Conservation (phyloP, 2,888 invertebrate species). For the Hedya salicella region DNA sequence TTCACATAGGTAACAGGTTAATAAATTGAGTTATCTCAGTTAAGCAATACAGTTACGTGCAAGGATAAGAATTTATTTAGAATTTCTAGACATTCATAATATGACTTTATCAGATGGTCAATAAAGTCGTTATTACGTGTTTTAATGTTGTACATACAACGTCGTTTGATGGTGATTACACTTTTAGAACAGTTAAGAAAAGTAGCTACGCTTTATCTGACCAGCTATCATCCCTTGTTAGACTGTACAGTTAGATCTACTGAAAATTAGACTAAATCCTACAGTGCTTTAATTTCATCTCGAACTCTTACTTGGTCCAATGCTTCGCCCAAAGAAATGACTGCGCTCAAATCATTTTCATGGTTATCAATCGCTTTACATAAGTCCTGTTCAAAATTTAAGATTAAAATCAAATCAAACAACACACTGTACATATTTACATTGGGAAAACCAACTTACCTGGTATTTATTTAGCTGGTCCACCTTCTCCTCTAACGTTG, state of each 20-base stretch:
- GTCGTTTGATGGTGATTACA: not conserved
- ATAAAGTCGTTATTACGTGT: conserved; percentile 3
- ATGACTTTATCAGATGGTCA: conserved; percentile 7
- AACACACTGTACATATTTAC: conserved; percentile 31
- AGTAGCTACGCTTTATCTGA: conserved; percentile 24
- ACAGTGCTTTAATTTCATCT: conserved; percentile 65
- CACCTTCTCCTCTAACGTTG: conserved; percentile 94
- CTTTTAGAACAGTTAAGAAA: conserved; percentile 9
- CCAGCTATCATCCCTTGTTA: conserved; percentile 53
- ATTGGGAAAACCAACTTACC: conserved; percentile 78
- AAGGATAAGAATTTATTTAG: not conserved
- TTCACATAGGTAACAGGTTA: too few species aligned
- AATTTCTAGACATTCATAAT: not conserved
- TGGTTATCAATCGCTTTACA: conserved; percentile 90
- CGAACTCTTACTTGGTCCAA: conserved; percentile 92
- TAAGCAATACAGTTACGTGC: conserved; percentile 19
- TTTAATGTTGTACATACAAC: not conserved
- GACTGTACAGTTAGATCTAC: conserved; percentile 76
- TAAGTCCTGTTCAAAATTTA: conserved; percentile 88
- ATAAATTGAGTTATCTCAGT: not conserved
- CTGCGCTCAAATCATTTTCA: conserved; percentile 89
- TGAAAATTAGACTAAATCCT: conserved; percentile 78
- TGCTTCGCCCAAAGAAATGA: conserved; percentile 90
- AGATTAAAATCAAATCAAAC: conserved; percentile 52
- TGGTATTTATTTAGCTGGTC: conserved; percentile 96